Conservation (phyloP, 2,888 invertebrate species). For the Heliconius erato region DNA sequence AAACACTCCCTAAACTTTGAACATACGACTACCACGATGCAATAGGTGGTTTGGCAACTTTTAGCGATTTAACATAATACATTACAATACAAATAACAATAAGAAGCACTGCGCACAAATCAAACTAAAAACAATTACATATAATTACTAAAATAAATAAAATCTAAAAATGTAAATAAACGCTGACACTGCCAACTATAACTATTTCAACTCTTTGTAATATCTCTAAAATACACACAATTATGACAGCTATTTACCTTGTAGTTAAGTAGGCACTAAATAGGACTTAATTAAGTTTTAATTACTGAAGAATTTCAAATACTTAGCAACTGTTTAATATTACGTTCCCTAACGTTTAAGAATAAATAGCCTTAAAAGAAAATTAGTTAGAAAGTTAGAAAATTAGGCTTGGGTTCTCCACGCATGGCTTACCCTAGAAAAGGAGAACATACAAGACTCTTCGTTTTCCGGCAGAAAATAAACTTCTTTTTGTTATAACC, state of each 20-base stretch:
- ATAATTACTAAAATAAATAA: too few species aligned
- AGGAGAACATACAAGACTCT: not conserved
- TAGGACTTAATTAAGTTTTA: conserved; percentile 16
- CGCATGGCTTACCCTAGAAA: not conserved
- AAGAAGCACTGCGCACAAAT: too few species aligned
- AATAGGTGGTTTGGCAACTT: too few species aligned
- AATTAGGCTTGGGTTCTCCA: not conserved
- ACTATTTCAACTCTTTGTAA: not conserved
- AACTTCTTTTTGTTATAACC: too few species aligned
- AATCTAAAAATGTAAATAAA: not conserved
- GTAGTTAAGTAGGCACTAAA: not conserved
- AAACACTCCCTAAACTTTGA: too few species aligned
- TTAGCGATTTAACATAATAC: too few species aligned
- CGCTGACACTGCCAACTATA: not conserved
- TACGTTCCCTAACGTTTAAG: not conserved
- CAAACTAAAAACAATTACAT: too few species aligned
- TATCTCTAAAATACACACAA: not conserved
- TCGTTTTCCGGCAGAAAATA: too few species aligned
- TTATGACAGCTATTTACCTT: conserved; percentile 11
- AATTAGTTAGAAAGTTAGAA: too few species aligned
- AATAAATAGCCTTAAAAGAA: not conserved
- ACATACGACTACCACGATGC: too few species aligned
- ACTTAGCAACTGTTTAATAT: not conserved
- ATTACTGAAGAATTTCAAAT: conserved; percentile 29
- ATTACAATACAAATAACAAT: too few species aligned